A percentile compares a stretch with the other conserved stretches of the same genome.
These are phyloP conservation scores for Drosophila quinaria DNA, from an alignment of 2,888 invertebrate species.

Conservation along the genomic window DNA sequence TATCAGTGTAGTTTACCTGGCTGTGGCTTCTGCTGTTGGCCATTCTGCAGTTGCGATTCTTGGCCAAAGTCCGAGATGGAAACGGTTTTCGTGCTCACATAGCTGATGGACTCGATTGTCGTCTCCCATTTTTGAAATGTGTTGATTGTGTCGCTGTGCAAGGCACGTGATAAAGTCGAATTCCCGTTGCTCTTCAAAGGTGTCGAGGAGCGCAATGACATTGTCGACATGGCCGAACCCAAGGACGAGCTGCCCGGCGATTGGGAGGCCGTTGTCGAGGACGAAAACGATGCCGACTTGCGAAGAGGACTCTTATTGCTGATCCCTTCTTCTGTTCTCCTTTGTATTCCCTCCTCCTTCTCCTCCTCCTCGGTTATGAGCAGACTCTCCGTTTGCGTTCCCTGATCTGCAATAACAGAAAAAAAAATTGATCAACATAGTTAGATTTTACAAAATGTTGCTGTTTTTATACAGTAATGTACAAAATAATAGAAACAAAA, in stretches of 20 bases:
- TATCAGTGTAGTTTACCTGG: conserved; percentile 54
- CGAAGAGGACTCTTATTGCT: conserved; percentile 65
- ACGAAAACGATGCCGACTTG: conserved; percentile 82
- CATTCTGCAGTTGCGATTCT: conserved; percentile 60
- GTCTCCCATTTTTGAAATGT: conserved; percentile 86
- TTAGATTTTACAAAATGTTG: too few relatives aligned
- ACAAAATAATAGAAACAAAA: too few relatives aligned
- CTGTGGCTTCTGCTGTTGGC: conserved; percentile 50
- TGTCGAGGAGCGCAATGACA: conserved; percentile 74
- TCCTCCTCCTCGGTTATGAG: conserved; percentile 77
- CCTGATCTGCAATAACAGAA: conserved; percentile 68
- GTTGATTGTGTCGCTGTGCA: conserved; percentile 84
- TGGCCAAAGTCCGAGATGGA: conserved; percentile 73
- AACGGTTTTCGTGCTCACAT: conserved; percentile 84
- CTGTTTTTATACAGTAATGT: too few relatives aligned
- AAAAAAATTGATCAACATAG: too few relatives aligned
- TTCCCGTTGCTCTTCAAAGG: conserved; percentile 45
- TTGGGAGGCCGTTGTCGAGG: conserved; percentile 64
- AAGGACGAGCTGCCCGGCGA: conserved; percentile 73
- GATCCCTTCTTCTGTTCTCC: conserved; percentile 14
- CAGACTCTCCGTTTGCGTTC: conserved; percentile 80
- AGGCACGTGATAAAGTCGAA: conserved; percentile 58
- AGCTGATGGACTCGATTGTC: conserved; percentile 85
- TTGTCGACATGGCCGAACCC: conserved; percentile 78
- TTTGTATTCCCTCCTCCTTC: conserved; percentile 13